Percentiles rank a stretch among this genome's conserved stretches.
Conservation (phyloP, 1,140 invertebrate genomes). For the Drosophila paulistorum region DNA sequence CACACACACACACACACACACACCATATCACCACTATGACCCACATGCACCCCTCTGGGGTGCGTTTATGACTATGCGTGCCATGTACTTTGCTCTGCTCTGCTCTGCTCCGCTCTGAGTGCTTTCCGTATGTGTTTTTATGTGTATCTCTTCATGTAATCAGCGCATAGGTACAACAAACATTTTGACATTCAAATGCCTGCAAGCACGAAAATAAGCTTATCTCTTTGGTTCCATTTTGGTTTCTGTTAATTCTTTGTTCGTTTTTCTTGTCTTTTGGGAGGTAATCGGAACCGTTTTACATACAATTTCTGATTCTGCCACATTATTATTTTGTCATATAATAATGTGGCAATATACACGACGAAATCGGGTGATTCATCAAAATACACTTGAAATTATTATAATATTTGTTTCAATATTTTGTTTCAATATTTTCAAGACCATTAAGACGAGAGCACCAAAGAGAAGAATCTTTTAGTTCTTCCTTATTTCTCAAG, state of each 20-base stretch:
- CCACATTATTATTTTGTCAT: too few relatives aligned
- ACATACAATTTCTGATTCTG: neutral
- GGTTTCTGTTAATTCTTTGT: neutral
- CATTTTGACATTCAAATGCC: slow-evolving; percentile 6
- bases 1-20: slow-evolving; percentile 22
- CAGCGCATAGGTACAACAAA: slow-evolving; percentile 5
- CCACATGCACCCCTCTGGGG: slow-evolving; percentile 24
- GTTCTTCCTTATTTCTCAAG: too few relatives aligned
- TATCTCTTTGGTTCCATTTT: neutral
- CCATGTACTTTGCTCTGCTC: neutral
- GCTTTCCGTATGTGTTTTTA: neutral
- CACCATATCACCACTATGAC: neutral
- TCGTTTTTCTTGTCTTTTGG: neutral
- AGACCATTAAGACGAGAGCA: too few relatives aligned
- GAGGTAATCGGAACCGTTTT: neutral
- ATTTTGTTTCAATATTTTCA: too few relatives aligned
- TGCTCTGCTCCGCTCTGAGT: neutral
- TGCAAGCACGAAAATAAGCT: slow-evolving; percentile 6
- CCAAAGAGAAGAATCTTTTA: too few relatives aligned
- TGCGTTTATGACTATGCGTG: slow-evolving; percentile 36
- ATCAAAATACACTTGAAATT: too few relatives aligned
- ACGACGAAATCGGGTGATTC: too few relatives aligned
- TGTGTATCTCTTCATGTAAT: neutral
- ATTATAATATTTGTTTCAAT: too few relatives aligned
- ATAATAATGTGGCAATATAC: too few relatives aligned